phyloP scores from a whole-genome alignment of 2,797 vertebrate species.

The Clarias pachynema region DNA sequence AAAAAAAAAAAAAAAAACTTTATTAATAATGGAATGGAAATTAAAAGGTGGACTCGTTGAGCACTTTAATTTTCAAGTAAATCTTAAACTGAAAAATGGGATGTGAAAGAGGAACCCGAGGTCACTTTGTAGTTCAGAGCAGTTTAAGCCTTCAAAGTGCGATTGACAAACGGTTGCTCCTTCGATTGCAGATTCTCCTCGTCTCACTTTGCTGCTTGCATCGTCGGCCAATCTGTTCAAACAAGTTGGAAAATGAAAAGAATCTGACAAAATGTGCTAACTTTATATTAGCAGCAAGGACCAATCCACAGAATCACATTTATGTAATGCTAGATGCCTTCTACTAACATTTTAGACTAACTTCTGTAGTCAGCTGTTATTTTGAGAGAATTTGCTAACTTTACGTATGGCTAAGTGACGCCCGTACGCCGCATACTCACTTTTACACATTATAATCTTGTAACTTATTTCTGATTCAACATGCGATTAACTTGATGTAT shows the following conservation, averaged over 20 bases:
- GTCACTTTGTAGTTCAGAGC: not conserved
- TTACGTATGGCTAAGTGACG: conserved; percentile 29
- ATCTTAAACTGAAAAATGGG: not conserved
- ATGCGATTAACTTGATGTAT: conserved; percentile 28
- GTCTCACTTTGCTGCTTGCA: not conserved
- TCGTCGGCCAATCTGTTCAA: not conserved
- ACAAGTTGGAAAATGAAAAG: not conserved
- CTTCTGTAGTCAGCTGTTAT: not conserved
- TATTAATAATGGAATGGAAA: not conserved
- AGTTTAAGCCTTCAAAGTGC: not conserved
- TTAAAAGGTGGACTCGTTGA: not conserved
- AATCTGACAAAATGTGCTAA: conserved; percentile 4
- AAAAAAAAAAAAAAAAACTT: not conserved
- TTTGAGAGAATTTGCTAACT: conserved; percentile 9
- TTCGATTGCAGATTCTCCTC: not conserved
- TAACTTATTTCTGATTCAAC: conserved; percentile 39
- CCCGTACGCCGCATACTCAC: conserved; percentile 38
- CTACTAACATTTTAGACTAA: not conserved
- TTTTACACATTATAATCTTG: conserved; percentile 15
- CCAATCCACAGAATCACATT: not conserved
- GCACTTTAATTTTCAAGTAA: not conserved
- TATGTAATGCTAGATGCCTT: not conserved
- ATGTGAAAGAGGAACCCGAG: not conserved
- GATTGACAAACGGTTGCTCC: not conserved
- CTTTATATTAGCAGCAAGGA: not conserved